Base-by-base conservation (phyloP, 1,140 invertebrate species). In the Euwallacea similis region DNA sequence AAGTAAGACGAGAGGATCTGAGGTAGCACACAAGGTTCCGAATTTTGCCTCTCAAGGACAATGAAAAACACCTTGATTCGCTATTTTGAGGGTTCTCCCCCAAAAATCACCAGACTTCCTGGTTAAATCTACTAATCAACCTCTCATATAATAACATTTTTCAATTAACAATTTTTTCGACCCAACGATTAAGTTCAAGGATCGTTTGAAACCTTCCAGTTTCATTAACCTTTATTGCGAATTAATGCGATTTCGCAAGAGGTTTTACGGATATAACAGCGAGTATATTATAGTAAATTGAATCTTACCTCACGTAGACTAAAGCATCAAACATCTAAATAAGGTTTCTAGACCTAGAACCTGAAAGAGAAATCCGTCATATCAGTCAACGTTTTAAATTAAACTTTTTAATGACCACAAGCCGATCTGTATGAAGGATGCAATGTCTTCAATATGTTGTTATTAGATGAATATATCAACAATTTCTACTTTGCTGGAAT, bases 341-440 rank as follows among this genome's bases (percentile, higher is more conserved):
- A 42, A 44, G 41, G 42, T 60, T 71, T 71, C 41, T 16, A 50
- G 69, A 50, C 16, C 61, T 71, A 61, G 63, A 60, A 42, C 63
- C 70, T 60, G 59, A 72, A 72, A 72, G 15, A 56, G 55, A 65
- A 67, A 55, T 61, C 55, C 42, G n/a, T 65, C 56, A 42, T 59
- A 54, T 64, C 66, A 63, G 54, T 65, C 50, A 61, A 73, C 16
- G 47, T 59, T 47, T 44, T 44, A 44, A 42, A 61, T 59, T n/a
- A 16, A 66, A 61, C 53, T 68, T 63, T 65, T 59, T 71, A n/a
- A 64, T 70, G 46, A 54, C 62, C 64, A 33, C 21, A 65, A 60
- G 67, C 58, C 55, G 47, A 69, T 59, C 72, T 69, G 42, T 56
- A 70, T 55, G 67, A 66, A 70, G 46, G 47, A 69, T 72, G 67